These are phyloP conservation scores for Ommatoiulus sabulosus DNA, from an alignment of 2,888 invertebrate genomes.

Conservation along the genomic window DNA sequence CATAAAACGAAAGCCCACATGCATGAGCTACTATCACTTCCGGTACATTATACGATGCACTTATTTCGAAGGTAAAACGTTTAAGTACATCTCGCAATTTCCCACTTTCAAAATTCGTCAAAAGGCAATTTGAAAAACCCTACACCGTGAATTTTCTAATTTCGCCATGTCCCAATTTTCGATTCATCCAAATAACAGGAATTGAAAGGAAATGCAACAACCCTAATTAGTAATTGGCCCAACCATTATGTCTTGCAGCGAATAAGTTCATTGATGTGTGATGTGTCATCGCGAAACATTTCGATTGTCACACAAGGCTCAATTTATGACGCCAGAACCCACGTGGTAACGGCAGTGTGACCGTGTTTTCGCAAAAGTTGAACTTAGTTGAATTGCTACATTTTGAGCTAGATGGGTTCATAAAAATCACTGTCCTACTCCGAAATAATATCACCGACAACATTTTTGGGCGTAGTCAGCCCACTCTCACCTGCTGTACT, in stretches of 20 bases:
- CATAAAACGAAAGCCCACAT: neutral
- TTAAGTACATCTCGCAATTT: constrained; percentile 26
- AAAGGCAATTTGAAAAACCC: neutral
- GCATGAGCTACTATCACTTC: constrained; percentile 9
- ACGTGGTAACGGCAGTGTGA: neutral
- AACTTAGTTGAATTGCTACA: neutral
- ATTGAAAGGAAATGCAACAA: constrained; percentile 5
- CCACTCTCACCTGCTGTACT: neutral
- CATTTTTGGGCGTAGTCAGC: neutral
- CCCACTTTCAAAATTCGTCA: neutral
- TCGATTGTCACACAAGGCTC: neutral
- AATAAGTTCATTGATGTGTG: neutral
- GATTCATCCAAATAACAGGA: neutral
- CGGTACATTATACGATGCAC: neutral
- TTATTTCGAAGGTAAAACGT: constrained; percentile 34
- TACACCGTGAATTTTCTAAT: neutral
- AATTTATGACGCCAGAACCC: neutral
- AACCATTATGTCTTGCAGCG: neutral
- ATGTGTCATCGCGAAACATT: neutral
- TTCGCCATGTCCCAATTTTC: constrained; percentile 26
- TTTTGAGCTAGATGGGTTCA: neutral
- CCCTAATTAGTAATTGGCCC: neutral
- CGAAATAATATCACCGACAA: neutral
- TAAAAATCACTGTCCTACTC: neutral
- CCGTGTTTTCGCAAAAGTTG: neutral